Evolutionary conservation across 1,140 invertebrate genomes (phyloP).

Genomic region (Brachystomella parvula): DNA sequence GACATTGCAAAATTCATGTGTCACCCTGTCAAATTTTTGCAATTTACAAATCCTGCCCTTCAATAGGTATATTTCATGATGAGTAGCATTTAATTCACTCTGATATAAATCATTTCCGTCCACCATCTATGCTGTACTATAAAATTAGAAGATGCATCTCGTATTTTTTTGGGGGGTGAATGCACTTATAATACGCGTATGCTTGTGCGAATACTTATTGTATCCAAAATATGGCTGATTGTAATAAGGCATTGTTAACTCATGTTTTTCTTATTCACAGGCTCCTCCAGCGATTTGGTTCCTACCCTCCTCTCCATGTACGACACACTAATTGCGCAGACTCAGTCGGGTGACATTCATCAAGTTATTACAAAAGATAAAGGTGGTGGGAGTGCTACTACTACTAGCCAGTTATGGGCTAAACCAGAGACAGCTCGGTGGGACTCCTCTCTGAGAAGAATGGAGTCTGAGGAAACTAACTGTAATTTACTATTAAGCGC

Average conservation of each 20-base stretch:
- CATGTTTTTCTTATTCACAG: slow-evolving; percentile 45
- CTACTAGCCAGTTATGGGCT: slow-evolving; percentile 29
- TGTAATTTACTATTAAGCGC: background rate
- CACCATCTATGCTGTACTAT: too few relatives aligned
- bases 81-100: too few relatives aligned
- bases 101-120: too few relatives aligned
- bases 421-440: background rate
- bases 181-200: background rate
- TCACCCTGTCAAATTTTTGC: too few relatives aligned
- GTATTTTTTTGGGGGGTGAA: too few relatives aligned
- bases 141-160: too few relatives aligned
- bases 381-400: background rate
- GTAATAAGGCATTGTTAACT: background rate
- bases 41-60: too few relatives aligned
- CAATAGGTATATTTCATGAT: too few relatives aligned
- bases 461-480: background rate
- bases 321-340: slow-evolving; percentile 52
- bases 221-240: background rate
- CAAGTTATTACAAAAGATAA: background rate
- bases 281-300: slow-evolving; percentile 55
- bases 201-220: background rate
- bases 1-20: too few relatives aligned
- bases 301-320: slow-evolving; percentile 58
- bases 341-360: slow-evolving; percentile 34
- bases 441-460: background rate